Evolutionary conservation across 1,140 invertebrate species (phyloP).

Genomic region (Radopholus similis): DNA sequence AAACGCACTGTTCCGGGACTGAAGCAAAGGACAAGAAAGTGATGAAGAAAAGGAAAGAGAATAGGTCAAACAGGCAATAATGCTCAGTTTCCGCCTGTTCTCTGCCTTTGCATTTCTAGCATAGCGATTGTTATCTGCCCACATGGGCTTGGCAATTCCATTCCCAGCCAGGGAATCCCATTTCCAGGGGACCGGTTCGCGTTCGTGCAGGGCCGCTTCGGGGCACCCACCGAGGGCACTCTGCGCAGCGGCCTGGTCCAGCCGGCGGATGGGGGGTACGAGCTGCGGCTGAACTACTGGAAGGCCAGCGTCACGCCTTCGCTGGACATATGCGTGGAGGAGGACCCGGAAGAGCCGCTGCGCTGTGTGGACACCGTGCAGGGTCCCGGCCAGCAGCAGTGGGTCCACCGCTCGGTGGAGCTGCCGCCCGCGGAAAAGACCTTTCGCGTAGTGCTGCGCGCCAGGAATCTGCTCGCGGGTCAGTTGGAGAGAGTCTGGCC

Average conservation of each 20-base stretch:
- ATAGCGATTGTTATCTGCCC: no score
- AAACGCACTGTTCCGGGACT: no score
- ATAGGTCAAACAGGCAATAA: neutral
- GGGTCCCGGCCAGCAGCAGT: slow-evolving; percentile 23
- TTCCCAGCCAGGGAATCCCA: no score
- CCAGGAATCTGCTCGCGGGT: slow-evolving; percentile 17
- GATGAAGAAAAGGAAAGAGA: neutral
- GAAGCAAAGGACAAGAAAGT: neutral
- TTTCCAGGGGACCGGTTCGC: slow-evolving; percentile 14
- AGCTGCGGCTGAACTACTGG: slow-evolving; percentile 19
- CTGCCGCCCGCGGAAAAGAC: neutral
- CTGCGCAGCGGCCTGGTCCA: slow-evolving; percentile 5
- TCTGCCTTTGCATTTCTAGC: no score
- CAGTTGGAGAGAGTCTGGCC: neutral
- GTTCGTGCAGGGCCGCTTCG: slow-evolving; percentile 25
- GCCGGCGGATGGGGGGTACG: neutral
- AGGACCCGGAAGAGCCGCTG: slow-evolving; percentile 10
- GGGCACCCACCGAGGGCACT: slow-evolving; percentile 14
- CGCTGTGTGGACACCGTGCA: slow-evolving; percentile 23
- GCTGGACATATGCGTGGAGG: slow-evolving; percentile 24
- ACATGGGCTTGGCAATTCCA: no score
- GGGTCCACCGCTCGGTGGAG: slow-evolving; percentile 13
- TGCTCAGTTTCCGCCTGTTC: neutral
- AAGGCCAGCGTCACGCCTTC: slow-evolving; percentile 12
- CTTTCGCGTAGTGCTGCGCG: slow-evolving; percentile 16